Base-by-base conservation (phyloP, 2,888 invertebrate species). In the Campoplex capitator region DNA sequence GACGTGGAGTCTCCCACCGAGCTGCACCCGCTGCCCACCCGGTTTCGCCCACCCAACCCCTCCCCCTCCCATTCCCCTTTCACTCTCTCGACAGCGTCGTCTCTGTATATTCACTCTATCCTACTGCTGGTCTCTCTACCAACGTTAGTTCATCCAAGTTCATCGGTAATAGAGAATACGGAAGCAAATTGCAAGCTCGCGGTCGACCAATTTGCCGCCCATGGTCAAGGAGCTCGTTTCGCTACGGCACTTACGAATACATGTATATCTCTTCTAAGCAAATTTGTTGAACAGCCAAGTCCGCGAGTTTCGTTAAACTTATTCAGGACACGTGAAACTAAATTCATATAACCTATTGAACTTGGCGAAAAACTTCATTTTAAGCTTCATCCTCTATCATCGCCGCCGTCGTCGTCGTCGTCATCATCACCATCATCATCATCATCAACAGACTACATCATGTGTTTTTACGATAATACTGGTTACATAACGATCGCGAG, bases 1-100 rank as follows among this genome's bases (percentile, higher is more conserved):
- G 92, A 90, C 89, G 85, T 90, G 91, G 89, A 90, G 91, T 88
- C 90, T 88, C 84, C 51, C 45, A 56, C 71, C 23, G 23, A 23
- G 23, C 82, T 87, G 76, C 73, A 56, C 88, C 81, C 89, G 84
- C 89, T 90, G 90, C 92, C 28, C 91, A 91, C 91, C 91, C 89
- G 87, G 89, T 90, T 88, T 89, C 89, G 35, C 51, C 73, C 81
- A 68, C 77, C 48, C 62, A 9, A 13, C 13, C 45, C 32, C 67
- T 35, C n/a, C 28, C 75, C 54, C 58, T 38, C 54, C 71, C 58
- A 77, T 79, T 73, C 73, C 38, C 28, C 42, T 16, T 77, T 38
- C 67, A 65, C 45, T 76, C 75, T 45, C 78, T 78, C 51, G 84
- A 68, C 85, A 88, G 83, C 85, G 88, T 86, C 88, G 89, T 90